Percentiles rank a stretch among this genome's conserved stretches.
Conservation (phyloP, 2,888 invertebrate species). For the Drosophila paracracens region DNA sequence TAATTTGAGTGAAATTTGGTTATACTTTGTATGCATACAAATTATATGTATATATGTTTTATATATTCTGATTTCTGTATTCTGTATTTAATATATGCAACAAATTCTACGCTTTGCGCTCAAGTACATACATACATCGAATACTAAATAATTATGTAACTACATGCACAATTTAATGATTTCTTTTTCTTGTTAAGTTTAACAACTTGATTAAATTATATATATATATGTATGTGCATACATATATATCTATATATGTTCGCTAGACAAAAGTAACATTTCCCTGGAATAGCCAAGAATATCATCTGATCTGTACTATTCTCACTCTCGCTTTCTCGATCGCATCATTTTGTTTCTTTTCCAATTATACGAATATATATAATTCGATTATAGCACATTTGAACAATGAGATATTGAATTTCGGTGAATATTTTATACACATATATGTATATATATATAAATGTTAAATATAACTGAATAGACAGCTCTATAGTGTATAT, state of each 20-base stretch:
- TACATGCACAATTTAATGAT: slow-evolving; percentile 36
- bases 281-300: slow-evolving; percentile 29
- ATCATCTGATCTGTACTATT: slow-evolving; percentile 17
- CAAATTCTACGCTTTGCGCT: slow-evolving; percentile 54
- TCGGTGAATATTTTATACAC: slow-evolving; percentile 30
- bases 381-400: not conserved
- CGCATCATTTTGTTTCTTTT: not conserved
- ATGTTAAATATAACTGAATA: slow-evolving; percentile 22
- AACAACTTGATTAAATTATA: slow-evolving; percentile 31
- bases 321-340: not conserved
- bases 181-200: slow-evolving; percentile 1
- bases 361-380: not conserved
- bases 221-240: slow-evolving; percentile 8
- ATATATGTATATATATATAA: slow-evolving; percentile 16
- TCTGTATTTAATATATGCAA: slow-evolving; percentile 44
- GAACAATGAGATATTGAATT: slow-evolving; percentile 34
- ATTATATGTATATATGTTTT: slow-evolving; percentile 32
- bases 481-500: slow-evolving; percentile 67
- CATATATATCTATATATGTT: slow-evolving; percentile 7
- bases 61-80: slow-evolving; percentile 7
- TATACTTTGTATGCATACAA: slow-evolving; percentile 42
- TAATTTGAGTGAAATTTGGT: slow-evolving; percentile 75
- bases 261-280: slow-evolving; percentile 29
- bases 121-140: slow-evolving; percentile 34
- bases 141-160: slow-evolving; percentile 42